Evolutionary conservation across 1,140 invertebrate genomes (phyloP).

Genomic region (Plutomurus gul): DNA sequence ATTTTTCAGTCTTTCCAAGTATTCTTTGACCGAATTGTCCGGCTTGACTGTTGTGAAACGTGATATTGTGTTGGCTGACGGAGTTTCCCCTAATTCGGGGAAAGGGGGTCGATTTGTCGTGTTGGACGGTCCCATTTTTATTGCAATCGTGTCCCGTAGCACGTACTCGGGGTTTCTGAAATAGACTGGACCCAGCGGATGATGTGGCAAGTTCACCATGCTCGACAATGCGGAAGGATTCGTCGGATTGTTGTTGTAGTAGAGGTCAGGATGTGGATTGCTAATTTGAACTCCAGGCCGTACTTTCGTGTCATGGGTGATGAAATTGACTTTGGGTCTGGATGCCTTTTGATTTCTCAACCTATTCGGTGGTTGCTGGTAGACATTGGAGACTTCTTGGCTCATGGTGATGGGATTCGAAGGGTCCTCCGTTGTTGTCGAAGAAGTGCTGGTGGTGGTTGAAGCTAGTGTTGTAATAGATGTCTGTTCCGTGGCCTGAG

Average conservation of each 20-base stretch:
- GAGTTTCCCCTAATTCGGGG: background rate
- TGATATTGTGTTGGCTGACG: background rate
- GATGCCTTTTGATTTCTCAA: background rate
- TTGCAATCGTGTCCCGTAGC: background rate
- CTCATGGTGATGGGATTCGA: background rate
- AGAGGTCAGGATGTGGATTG: conserved; percentile 35
- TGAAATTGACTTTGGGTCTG: background rate
- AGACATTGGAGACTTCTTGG: background rate
- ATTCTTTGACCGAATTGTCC: background rate
- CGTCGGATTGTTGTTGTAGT: conserved; percentile 2
- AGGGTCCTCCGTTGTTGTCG: background rate
- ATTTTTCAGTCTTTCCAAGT: background rate
- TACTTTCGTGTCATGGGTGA: conserved; percentile 6
- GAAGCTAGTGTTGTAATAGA: background rate
- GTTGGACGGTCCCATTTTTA: conserved; percentile 6
- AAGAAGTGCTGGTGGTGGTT: background rate
- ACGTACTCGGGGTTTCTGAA: conserved; percentile 10
- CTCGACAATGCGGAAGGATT: background rate
- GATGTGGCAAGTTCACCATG: background rate
- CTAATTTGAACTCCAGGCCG: conserved; percentile 38
- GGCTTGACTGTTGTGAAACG: background rate
- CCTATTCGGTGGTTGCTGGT: background rate
- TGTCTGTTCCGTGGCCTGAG: background rate
- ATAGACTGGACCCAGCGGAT: background rate
- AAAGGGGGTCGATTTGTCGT: background rate